Conservation (phyloP, 2,797 vertebrate genomes). For the Sebastes taczanowskii region DNA sequence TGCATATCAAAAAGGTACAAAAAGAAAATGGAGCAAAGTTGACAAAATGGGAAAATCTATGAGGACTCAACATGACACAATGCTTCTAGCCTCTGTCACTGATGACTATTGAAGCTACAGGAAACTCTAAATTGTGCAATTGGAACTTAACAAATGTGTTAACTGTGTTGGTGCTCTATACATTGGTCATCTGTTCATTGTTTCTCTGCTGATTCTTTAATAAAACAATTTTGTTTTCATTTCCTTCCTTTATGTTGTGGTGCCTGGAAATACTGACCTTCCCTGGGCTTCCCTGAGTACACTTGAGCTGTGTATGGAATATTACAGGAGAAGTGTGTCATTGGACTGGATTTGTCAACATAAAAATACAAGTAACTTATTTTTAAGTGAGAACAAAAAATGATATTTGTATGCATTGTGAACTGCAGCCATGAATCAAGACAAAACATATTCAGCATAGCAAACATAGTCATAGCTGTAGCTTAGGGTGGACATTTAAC, state of each 20-base stretch:
- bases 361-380: conserved; percentile 73
- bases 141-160: conserved; percentile 17
- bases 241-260: conserved; percentile 75
- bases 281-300: conserved; percentile 82
- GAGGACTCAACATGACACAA: not conserved
- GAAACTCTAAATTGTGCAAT: conserved; percentile 21
- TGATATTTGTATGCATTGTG: conserved; percentile 57
- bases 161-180: conserved; percentile 31
- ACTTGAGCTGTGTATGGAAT: conserved; percentile 82
- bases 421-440: conserved; percentile 59
- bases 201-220: conserved; percentile 46
- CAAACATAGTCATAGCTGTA: conserved; percentile 33
- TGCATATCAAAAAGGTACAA: not conserved
- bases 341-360: conserved; percentile 74
- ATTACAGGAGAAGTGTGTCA: conserved; percentile 82
- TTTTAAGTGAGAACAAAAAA: conserved; percentile 59
- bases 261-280: conserved; percentile 82
- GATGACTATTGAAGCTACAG: conserved; percentile 12
- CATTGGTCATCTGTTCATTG: conserved; percentile 16
- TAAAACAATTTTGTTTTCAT: conserved; percentile 33
- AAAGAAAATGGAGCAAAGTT: not conserved
- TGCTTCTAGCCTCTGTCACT: conserved; percentile 28
- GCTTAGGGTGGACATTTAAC: conserved; percentile 5
- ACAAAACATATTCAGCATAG: conserved; percentile 52
- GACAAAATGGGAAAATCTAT: not conserved